A percentile compares a stretch with the other conserved stretches of the same genome.
Evolutionary conservation across 2,113 vertebrate genomes (phyloP).

Genomic region (Xiphophorus hellerii): DNA sequence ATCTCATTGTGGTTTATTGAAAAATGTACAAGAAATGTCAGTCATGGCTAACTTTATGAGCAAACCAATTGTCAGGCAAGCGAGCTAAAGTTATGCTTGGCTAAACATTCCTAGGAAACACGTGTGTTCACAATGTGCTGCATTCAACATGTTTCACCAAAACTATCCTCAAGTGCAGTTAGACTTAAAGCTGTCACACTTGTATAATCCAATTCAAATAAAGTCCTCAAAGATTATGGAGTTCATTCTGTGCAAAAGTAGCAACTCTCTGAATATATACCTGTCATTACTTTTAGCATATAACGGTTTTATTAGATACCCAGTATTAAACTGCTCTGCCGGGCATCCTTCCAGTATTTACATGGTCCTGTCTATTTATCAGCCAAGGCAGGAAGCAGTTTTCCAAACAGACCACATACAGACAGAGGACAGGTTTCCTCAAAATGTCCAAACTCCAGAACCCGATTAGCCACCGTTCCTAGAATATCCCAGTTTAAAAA

Average conservation of each 20-base stretch:
- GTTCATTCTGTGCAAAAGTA: conserved; percentile 39
- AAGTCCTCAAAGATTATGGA: conserved; percentile 29
- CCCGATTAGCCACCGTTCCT: conserved; percentile 52
- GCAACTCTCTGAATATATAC: conserved; percentile 13
- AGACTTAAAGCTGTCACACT: conserved; percentile 43
- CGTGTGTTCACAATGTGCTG: conserved; percentile 1
- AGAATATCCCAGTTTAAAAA: conserved; percentile 59
- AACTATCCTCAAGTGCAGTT: conserved; percentile 25
- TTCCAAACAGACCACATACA: conserved; percentile 47
- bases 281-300: conserved; percentile 10
- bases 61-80: not conserved
- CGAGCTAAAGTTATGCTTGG: not conserved
- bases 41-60: not conserved
- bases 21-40: not conserved
- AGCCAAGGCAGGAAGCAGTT: conserved; percentile 63
- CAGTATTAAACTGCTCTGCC: conserved; percentile 17
- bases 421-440: conserved; percentile 61
- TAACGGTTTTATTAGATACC: conserved; percentile 37
- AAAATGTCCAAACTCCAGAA: conserved; percentile 38
- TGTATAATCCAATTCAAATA: conserved; percentile 57
- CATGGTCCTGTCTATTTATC: conserved; percentile 57
- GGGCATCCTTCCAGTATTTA: conserved; percentile 56
- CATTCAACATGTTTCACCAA: conserved; percentile 10
- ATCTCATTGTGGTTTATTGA: not conserved
- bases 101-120: not conserved